phyloP scores from a whole-genome alignment of 2,888 invertebrate species.

The Hyalella azteca region DNA sequence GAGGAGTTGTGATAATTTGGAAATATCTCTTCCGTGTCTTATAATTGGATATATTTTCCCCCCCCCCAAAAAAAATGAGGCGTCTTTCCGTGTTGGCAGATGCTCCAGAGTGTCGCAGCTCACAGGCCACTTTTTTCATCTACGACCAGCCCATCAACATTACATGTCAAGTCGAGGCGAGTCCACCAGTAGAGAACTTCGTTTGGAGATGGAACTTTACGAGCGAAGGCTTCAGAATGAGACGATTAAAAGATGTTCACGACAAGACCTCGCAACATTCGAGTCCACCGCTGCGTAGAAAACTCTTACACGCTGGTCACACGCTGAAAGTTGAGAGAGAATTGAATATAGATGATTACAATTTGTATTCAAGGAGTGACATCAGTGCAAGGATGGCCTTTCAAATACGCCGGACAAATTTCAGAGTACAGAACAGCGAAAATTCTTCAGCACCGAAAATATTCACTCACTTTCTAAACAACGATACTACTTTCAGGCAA shows the following conservation, averaged over 20 bases:
- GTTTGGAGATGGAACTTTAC: conserved; percentile 22
- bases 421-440: background rate
- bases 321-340: background rate
- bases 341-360: no score
- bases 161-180: conserved; percentile 14
- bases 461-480: background rate
- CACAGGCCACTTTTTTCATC: conserved; percentile 2
- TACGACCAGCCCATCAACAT: conserved; percentile 35
- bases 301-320: background rate
- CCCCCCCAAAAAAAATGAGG: no score
- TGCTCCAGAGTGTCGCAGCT: conserved; percentile 20
- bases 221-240: background rate
- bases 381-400: no score
- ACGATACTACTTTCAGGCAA: background rate
- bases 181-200: conserved; percentile 6
- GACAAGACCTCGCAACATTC: background rate
- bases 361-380: no score
- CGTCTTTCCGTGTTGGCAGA: background rate
- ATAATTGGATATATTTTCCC: no score
- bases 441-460: no score
- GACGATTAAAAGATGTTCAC: background rate
- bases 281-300: background rate
- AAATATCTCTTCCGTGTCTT: no score
- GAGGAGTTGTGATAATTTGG: no score
- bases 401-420: background rate